Base-by-base conservation (phyloP, 1,140 invertebrate species). In the Grapholita molesta region DNA sequence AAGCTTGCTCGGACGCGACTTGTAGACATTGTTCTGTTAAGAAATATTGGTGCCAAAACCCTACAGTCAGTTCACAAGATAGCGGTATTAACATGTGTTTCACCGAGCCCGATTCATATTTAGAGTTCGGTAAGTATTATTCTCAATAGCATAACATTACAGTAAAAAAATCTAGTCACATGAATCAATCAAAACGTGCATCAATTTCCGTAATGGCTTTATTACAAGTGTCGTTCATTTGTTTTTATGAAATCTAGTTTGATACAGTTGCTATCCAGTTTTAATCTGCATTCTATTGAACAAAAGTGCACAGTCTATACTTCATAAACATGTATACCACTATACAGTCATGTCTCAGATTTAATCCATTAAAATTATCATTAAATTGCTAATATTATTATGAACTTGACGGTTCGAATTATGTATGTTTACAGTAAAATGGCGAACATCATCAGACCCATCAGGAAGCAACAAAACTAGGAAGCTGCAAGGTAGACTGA, bases 31-130 rank as follows among this genome's bases (percentile, higher is more conserved):
- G 88, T 73, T 88, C 85, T 70, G 92, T 93, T 8, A 94, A 94
- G 77, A 94, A 94, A 42, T 77, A 74, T 25, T 94, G 94, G 83
- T 94, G 94, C 67, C 92, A 94, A 72, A 94, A 94, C 68, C 93
- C 94, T 66, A 94, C 94, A 52, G 93, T 95, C 35, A 95, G 95
- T 75, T 96, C 95, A 0, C 95, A 96, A 80, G 95, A 96, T 78
- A 96, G 95, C 75, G 95, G 95, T 1, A 96, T 96, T 48, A 96
- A 96, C 80, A 88, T 96, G 77, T 94, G 93, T 8, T 95, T 95
- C 84, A 93, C 95, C 64, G 95, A 96, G 74, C 94, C 93, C n/a
- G 95, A 95, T 55, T 88, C 86, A 57, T 89, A 88, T 78, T 71
- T 82, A 67, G 89, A 91, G 57, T 86, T 88, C 64, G 88, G 89